Evolutionary conservation across 2,797 vertebrate species (phyloP).

Genomic region (Triplophysa yarkandensis): DNA sequence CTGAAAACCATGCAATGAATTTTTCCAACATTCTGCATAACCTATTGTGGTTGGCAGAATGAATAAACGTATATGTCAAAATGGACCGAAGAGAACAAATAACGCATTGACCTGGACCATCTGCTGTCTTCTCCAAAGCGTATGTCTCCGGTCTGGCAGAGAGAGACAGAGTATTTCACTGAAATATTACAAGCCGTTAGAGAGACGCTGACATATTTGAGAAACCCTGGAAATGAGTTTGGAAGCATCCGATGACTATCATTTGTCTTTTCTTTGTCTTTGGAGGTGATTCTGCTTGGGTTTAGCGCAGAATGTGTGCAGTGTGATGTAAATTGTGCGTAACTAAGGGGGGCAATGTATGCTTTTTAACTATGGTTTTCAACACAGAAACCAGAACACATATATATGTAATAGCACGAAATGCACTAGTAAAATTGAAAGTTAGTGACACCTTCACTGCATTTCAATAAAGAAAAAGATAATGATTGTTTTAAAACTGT

Average conservation of each 20-base stretch:
- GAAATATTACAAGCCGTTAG: constrained; percentile 31
- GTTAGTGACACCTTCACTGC: not conserved
- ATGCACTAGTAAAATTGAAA: no score
- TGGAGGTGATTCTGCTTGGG: not conserved
- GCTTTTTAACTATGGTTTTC: no score
- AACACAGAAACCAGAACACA: no score
- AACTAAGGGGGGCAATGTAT: no score
- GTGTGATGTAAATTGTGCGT: no score
- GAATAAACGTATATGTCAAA: constrained; percentile 30
- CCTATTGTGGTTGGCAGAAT: not conserved
- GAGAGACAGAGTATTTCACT: constrained; percentile 25
- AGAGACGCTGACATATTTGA: constrained; percentile 5
- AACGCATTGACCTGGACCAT: constrained; percentile 35
- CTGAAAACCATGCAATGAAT: not conserved
- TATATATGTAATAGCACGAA: no score
- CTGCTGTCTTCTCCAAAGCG: constrained; percentile 34
- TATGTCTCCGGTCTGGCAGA: constrained; percentile 45
- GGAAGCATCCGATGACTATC: not conserved
- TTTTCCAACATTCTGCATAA: not conserved
- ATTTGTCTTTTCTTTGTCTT: constrained; percentile 4
- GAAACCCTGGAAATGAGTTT: constrained; percentile 24
- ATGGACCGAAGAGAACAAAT: constrained; percentile 30
- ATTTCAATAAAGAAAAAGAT: not conserved
- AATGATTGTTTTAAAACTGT: not conserved
- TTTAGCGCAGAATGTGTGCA: not conserved